Evolutionary conservation across 2,797 vertebrate genomes (phyloP).

Genomic region (Dicrostonyx torquatus): DNA sequence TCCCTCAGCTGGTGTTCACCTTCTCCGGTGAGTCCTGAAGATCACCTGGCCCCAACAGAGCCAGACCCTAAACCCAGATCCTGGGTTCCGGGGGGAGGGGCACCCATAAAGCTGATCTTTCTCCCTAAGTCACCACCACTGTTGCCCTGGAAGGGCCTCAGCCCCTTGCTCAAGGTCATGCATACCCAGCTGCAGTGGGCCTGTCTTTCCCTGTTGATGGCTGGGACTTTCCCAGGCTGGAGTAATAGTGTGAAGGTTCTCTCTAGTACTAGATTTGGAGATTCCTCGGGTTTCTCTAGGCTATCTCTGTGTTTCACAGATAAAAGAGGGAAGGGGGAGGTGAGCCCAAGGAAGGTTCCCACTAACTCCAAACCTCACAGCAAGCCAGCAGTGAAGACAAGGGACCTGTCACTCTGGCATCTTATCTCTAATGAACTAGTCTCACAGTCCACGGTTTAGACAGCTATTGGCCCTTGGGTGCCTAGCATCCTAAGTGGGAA

Average conservation of each 20-base stretch:
- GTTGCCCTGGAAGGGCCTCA: background rate
- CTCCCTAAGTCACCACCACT: background rate
- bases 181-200: background rate
- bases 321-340: background rate
- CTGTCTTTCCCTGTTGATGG: background rate
- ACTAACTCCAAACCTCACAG: background rate
- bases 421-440: background rate
- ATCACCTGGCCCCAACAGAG: background rate
- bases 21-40: background rate
- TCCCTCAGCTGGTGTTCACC: background rate
- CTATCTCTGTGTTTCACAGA: background rate
- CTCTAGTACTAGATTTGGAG: background rate
- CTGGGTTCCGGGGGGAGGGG: background rate
- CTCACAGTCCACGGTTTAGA: background rate
- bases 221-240: background rate
- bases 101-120: background rate
- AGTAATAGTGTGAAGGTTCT: background rate
- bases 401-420: background rate
- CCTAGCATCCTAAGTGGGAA: slow-evolving; percentile 33
- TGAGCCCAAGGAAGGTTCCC: background rate
- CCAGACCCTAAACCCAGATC: background rate
- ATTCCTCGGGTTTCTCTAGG: background rate
- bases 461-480: slow-evolving; percentile 7
- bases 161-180: slow-evolving; percentile 60
- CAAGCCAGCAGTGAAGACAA: slow-evolving; percentile 3